phyloP scores from a whole-genome alignment of 2,113 vertebrate genomes.

The Centropus bengalensis region DNA sequence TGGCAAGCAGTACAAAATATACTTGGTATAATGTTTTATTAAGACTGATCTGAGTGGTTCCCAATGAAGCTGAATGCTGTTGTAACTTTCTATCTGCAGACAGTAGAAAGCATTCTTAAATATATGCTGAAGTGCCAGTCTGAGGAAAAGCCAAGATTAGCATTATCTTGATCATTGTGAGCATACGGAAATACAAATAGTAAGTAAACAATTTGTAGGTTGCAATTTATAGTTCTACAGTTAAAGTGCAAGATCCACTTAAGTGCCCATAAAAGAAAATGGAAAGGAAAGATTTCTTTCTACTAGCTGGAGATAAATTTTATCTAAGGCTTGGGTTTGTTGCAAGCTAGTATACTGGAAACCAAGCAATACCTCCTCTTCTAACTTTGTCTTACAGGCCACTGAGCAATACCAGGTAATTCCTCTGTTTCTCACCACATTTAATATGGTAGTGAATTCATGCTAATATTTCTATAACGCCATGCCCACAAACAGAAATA shows the following conservation, averaged over 20 bases:
- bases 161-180: not conserved
- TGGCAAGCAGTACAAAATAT: not conserved
- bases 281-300: not conserved
- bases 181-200: not conserved
- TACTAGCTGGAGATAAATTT: not conserved
- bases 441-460: not conserved
- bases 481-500: not conserved
- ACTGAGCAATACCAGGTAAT: not conserved
- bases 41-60: not conserved
- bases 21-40: not conserved
- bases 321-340: not conserved
- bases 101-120: not conserved
- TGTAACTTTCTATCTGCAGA: not conserved
- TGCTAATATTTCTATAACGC: not conserved
- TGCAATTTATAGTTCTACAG: not conserved
- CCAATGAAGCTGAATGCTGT: not conserved
- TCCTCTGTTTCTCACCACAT: not conserved
- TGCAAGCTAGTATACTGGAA: slow-evolving; percentile 9
- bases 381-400: not conserved
- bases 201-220: not conserved
- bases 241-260: not conserved
- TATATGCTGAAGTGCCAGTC: not conserved
- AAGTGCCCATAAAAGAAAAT: not conserved
- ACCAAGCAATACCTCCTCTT: not conserved
- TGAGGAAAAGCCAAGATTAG: not conserved